Evolutionary conservation across 37 sponge, comb jelly and placozoan genomes (phyloP), one percentile per base, ranked within the genome.

Genomic region (Corticium candelabrum): DNA sequence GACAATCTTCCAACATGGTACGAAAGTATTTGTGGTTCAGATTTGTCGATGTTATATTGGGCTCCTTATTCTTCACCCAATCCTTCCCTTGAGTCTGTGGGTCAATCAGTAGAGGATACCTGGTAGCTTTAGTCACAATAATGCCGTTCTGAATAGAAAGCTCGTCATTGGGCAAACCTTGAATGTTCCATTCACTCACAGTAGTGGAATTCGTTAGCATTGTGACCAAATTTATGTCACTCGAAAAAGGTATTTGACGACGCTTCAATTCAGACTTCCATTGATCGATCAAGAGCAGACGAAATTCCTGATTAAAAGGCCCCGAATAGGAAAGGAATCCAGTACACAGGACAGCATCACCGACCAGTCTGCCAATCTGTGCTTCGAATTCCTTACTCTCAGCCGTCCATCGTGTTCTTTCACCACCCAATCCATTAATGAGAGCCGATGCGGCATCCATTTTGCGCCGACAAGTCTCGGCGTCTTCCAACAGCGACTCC

Each of bases 161-260:
- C 75, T 95, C 96, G 76, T 99, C 99, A 41, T 92, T 99, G 32
- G 99, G 99, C 67, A 99, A 82, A 0, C 99, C 99, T 85, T 99
- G 96, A 2, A 95, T 83, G 40, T 88, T 87, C 99, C 99, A 99
- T 37, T 95, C 99, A 35, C 86, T 80, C 68, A 99, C 83, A 0
- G 93, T 92, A 32, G 86, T 78, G 7, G 87, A 79, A 40, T 92
- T 91, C 32, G 88, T 68, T 57, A 99, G 83, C 99, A 99, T 90
- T 39, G 85, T 83, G 33, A 84, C 86, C 40, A 94, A 85, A 74
- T 92, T 85, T 5, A 99, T 57, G 62, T 82, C 84, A 35, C 40
- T 41, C 5, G 91, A 74, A 83, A 90, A 90, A 0, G 99, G 99
- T 38, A 99, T 88, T 5, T 73, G 73, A 27, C 93, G 62, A 7